These are phyloP conservation scores for Mamestra brassicae DNA, from an alignment of 2,888 invertebrate species.

Conservation along the genomic window DNA sequence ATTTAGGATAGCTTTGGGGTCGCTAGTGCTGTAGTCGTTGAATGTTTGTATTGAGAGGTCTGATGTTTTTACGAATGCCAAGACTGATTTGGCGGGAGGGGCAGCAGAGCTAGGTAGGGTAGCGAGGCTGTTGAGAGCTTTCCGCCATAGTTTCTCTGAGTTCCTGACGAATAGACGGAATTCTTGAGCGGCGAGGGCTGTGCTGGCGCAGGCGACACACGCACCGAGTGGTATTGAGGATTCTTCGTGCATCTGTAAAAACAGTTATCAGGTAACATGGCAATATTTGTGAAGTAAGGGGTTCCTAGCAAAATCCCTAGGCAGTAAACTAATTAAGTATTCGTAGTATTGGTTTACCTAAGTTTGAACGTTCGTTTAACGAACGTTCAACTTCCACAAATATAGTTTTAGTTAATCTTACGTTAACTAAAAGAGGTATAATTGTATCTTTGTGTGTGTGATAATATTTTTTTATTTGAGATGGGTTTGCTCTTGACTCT, in stretches of 20 bases:
- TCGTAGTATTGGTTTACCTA: no score
- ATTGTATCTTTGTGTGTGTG: no score
- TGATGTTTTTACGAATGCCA: conserved; percentile 76
- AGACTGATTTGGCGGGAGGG: conserved; percentile 74
- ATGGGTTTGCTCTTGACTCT: no score
- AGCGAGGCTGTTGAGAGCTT: conserved; percentile 73
- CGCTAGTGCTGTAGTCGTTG: conserved; percentile 74
- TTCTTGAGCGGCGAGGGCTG: conserved; percentile 80
- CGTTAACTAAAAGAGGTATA: no score
- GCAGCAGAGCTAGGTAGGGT: conserved; percentile 60
- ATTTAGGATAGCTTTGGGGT: conserved; percentile 74
- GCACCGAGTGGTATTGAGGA: conserved; percentile 75
- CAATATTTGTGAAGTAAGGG: neutral
- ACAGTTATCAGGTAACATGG: conserved; percentile 37
- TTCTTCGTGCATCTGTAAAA: conserved; percentile 83
- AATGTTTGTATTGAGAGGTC: conserved; percentile 75
- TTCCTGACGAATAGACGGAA: conserved; percentile 78
- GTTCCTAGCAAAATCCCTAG: neutral
- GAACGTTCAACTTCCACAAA: neutral
- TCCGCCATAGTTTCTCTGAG: conserved; percentile 78
- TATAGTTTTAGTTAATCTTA: no score
- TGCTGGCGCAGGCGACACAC: conserved; percentile 79
- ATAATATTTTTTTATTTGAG: no score
- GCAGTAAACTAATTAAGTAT: neutral
- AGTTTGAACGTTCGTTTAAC: neutral